These are phyloP conservation scores for Pilophorus perplexus DNA, from an alignment of 2,888 invertebrate genomes.

Conservation along the genomic window DNA sequence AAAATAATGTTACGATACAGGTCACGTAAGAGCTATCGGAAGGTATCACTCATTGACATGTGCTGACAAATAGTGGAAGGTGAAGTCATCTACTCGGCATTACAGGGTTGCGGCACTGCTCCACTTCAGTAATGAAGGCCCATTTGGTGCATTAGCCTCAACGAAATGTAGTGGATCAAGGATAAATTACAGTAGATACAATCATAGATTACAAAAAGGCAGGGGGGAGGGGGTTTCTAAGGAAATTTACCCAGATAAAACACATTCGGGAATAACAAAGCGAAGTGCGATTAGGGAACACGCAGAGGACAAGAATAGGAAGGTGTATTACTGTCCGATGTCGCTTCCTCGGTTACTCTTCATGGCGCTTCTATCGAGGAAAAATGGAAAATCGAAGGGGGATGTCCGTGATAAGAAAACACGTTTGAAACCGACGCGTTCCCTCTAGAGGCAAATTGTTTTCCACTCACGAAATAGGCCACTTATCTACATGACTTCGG, in stretches of 20 bases:
- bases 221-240: constrained; percentile 40
- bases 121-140: constrained; percentile 40
- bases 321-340: no score
- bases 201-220: constrained; percentile 23
- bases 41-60: constrained; percentile 16
- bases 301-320: constrained; percentile 36
- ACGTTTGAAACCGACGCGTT: no score
- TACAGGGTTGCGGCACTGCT: constrained; percentile 10
- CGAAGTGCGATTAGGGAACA: constrained; percentile 39
- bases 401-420: no score
- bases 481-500: no score
- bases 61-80: constrained; percentile 26
- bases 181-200: constrained; percentile 39
- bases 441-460: no score
- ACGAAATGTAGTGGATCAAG: constrained; percentile 29
- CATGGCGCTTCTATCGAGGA: no score
- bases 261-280: constrained; percentile 41
- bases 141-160: constrained; percentile 31
- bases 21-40: constrained; percentile 10
- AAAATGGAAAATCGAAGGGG: no score
- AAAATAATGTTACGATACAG: no score
- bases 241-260: constrained; percentile 44
- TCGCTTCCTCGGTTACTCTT: no score
- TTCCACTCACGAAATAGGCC: no score
- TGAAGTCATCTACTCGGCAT: constrained; percentile 15